Conservation (phyloP, 2,113 vertebrate genomes). For the Ploceus nigricollis region DNA sequence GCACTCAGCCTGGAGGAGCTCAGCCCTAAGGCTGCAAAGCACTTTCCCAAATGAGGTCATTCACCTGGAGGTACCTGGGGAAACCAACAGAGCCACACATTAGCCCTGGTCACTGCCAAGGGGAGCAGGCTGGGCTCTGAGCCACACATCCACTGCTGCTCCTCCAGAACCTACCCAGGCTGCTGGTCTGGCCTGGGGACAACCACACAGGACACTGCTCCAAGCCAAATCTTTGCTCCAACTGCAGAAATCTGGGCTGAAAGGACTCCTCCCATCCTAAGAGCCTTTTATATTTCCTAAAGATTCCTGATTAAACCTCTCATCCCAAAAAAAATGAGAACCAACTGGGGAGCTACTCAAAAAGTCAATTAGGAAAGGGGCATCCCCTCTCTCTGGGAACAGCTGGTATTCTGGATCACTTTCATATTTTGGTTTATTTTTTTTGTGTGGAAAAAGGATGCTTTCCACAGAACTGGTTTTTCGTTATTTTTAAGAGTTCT, state of each 20-base stretch:
- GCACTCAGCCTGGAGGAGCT: neutral
- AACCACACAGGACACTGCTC: too few species aligned
- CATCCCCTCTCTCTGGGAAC: neutral
- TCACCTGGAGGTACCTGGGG: neutral
- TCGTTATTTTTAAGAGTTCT: neutral
- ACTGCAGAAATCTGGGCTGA: neutral
- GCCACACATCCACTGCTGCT: neutral
- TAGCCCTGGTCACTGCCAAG: neutral
- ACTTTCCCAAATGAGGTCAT: neutral
- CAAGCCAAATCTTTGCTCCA: neutral
- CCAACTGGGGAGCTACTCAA: neutral
- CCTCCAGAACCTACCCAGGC: neutral
- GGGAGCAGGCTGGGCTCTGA: neutral
- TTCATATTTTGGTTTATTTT: neutral
- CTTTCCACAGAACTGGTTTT: neutral
- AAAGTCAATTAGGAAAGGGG: neutral
- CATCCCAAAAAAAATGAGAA: neutral
- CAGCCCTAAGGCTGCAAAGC: neutral
- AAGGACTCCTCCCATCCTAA: neutral
- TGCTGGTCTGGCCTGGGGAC: neutral
- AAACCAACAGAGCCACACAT: accelerated
- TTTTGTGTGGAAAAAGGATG: neutral
- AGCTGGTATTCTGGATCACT: neutral
- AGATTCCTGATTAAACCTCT: neutral
- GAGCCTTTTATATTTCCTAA: neutral